Conservation (phyloP, 2,797 vertebrate species). For the Coracias cyanogaster region DNA sequence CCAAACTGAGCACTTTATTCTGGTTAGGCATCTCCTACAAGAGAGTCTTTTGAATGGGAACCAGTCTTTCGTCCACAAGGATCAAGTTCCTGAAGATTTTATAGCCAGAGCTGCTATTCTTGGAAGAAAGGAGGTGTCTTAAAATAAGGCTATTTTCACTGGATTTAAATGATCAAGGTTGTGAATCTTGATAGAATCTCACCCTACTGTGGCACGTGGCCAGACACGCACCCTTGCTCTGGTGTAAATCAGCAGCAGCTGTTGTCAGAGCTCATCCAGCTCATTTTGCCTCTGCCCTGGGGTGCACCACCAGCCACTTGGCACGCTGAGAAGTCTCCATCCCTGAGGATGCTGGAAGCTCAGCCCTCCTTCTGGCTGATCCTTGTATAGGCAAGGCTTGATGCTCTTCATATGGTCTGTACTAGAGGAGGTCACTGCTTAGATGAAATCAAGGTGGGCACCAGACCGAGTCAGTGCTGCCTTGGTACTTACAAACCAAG, state of each 20-base stretch:
- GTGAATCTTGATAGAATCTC: neutral
- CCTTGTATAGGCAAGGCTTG: neutral
- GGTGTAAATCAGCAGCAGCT: neutral
- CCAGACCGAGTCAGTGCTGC: neutral
- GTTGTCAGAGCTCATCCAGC: neutral
- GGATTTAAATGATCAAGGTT: neutral
- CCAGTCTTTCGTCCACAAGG: neutral
- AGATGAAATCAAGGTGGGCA: neutral
- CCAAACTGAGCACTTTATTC: neutral
- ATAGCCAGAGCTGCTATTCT: neutral
- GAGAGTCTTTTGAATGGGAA: neutral
- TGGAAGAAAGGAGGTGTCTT: neutral
- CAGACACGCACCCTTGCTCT: neutral
- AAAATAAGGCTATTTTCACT: neutral
- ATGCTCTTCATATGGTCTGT: neutral
- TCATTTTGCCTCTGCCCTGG: neutral
- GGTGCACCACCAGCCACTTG: neutral
- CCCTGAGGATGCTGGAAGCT: neutral
- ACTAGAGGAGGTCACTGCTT: neutral
- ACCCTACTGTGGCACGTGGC: neutral
- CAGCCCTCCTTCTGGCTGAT: neutral
- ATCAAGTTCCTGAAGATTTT: neutral
- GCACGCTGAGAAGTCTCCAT: neutral
- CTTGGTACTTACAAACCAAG: neutral
- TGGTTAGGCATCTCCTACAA: neutral